These are phyloP conservation scores for Dicerorhinus sumatrensis DNA, from an alignment of 2,113 vertebrate genomes.

Conservation along the genomic window DNA sequence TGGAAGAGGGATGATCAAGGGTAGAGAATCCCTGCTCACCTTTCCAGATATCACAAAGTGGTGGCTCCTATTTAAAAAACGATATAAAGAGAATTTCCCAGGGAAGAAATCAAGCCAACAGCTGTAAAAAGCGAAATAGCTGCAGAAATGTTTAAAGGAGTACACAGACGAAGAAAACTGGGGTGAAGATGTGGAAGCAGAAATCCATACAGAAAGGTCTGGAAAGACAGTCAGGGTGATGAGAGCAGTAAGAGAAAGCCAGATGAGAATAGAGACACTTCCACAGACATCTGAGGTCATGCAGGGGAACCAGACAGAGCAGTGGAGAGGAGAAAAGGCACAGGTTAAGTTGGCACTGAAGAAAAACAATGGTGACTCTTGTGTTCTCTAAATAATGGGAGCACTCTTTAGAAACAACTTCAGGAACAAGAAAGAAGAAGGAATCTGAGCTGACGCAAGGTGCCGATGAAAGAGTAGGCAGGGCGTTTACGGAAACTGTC, in stretches of 20 bases:
- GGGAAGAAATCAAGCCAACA: slow-evolving; percentile 59
- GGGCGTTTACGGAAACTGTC: neutral
- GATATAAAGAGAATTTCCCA: slow-evolving; percentile 62
- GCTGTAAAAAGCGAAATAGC: slow-evolving; percentile 69
- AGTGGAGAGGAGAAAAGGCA: neutral
- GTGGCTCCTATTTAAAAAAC: slow-evolving; percentile 70
- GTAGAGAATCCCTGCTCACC: slow-evolving; percentile 58
- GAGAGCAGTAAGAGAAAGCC: slow-evolving; percentile 2
- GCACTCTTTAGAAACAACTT: neutral
- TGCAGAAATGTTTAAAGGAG: slow-evolving; percentile 60
- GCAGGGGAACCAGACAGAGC: neutral
- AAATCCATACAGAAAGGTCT: slow-evolving; percentile 43
- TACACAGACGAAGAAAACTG: neutral
- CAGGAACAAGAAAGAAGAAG: neutral
- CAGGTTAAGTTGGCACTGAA: neutral
- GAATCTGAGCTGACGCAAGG: neutral
- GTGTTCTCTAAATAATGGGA: neutral
- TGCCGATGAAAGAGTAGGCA: neutral
- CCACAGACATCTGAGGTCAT: neutral
- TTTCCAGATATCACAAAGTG: slow-evolving; percentile 71
- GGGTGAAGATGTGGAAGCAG: neutral
- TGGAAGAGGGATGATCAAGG: slow-evolving; percentile 58
- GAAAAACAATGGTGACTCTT: neutral
- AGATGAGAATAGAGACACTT: neutral
- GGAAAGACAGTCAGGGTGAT: neutral